Percentiles rank a stretch among this genome's conserved stretches.
These are phyloP conservation scores for Limnephilus auricula DNA, from an alignment of 2,888 invertebrate genomes.

Conservation along the genomic window DNA sequence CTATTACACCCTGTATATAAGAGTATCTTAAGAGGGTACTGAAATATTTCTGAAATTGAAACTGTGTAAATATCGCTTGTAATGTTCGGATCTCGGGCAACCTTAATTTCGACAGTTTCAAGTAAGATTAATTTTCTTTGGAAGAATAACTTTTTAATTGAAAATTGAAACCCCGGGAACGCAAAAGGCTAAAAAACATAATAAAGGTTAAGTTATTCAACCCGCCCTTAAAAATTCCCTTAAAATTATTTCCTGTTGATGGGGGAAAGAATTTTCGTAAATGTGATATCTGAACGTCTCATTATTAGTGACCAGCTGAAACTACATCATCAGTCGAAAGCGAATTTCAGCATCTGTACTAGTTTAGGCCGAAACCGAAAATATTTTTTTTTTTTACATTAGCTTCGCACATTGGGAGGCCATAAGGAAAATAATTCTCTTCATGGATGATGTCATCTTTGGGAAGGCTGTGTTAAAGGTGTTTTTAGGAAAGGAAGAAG, in stretches of 20 bases:
- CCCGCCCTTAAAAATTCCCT: background rate
- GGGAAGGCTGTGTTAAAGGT: no score
- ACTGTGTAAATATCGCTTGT: background rate
- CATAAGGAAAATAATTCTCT: no score
- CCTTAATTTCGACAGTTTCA: background rate
- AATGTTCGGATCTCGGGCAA: background rate
- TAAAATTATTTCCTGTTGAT: background rate
- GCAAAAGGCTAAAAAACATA: background rate
- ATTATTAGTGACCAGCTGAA: no score
- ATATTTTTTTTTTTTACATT: no score
- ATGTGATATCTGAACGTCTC: background rate
- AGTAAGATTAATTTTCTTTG: background rate
- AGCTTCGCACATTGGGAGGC: no score
- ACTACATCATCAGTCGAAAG: no score
- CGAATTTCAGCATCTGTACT: no score
- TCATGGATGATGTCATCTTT: no score
- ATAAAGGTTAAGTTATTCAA: background rate
- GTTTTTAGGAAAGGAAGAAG: no score
- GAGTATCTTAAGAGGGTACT: background rate
- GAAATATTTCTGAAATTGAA: background rate
- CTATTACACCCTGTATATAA: no score
- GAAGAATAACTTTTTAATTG: background rate
- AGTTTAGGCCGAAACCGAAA: no score
- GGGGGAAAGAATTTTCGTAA: background rate
- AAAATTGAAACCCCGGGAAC: background rate